Evolutionary conservation across 2,888 invertebrate species (phyloP), one percentile per base, ranked within the genome.

Genomic region (Lottia scabra): DNA sequence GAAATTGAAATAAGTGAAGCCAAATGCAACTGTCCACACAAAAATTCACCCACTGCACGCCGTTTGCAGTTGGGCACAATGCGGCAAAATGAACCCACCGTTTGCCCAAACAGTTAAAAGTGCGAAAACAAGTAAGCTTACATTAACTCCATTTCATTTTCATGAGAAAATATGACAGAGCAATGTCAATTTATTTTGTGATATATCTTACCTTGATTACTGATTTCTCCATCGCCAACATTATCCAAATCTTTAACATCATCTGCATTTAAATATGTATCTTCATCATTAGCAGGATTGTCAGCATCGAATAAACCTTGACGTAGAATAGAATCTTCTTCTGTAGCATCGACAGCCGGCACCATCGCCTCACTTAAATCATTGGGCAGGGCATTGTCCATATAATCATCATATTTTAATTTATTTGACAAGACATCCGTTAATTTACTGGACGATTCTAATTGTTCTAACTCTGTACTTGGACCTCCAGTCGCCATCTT

Each of bases 261-360:
- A 19, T 73, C 76, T 13, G 71, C 73, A 10, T 76, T 78, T 38
- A 71, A 71, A 30, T 71, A 75, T 12, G 72, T 66, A 1, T 71
- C 74, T 27, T 75, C 77, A 62, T 74, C 75, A n/a, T 74, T 72
- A 10, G n/a, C n/a, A n/a, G 74, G 75, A 12, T 73, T 75, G 13
- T 70, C 71, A 64, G 77, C 75, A 38, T 38, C 38, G 38, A 38
- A 38, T 38, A 38, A 38, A 5, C 38, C 38, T 38, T 38, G 38
- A 1, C 38, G 5, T 23, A 72, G 72, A 13, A 71, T 71, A 8
- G 71, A 71, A 8, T 75, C 73, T 43, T 73, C 75, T 62, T 78
- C 75, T 30, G 68, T 75, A 62, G 68, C 68, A 13, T 19, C 56
- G 45, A 70, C 65, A 15, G 45, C 67, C 23, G 65, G 43, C 44